Percentiles rank a stretch among this genome's conserved stretches.
These are phyloP conservation scores for Nemotelus nigrinus DNA, from an alignment of 2,888 invertebrate species.

Conservation along the genomic window DNA sequence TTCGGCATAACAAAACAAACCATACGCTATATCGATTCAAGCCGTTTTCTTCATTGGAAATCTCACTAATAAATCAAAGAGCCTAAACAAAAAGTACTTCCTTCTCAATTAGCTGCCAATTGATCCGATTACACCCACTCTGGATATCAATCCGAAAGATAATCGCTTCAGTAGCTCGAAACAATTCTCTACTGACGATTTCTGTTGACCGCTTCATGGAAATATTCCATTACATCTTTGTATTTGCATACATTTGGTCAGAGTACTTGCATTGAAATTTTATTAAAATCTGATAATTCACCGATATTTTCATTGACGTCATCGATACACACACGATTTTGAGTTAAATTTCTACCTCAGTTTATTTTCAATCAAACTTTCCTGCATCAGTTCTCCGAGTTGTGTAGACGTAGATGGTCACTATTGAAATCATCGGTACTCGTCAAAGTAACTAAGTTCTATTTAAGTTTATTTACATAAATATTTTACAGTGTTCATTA, in stretches of 20 bases:
- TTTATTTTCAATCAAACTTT: slow-evolving; percentile 17
- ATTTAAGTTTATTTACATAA: neutral
- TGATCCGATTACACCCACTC: slow-evolving; percentile 40
- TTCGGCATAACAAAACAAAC: too few species aligned
- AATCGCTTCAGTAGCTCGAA: neutral
- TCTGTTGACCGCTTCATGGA: too few species aligned
- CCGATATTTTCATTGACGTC: slow-evolving; percentile 41
- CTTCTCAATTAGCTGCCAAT: neutral
- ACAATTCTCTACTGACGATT: slow-evolving; percentile 5
- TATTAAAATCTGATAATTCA: slow-evolving; percentile 23
- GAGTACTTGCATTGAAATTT: slow-evolving; percentile 2
- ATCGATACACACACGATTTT: neutral
- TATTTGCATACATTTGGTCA: slow-evolving; percentile 21
- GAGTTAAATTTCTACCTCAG: slow-evolving; percentile 22
- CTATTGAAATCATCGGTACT: slow-evolving; percentile 23
- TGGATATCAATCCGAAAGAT: neutral
- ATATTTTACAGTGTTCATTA: too few species aligned
- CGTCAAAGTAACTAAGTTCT: slow-evolving; percentile 23
- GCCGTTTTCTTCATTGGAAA: too few species aligned
- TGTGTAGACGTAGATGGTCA: slow-evolving; percentile 39
- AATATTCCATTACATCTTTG: slow-evolving; percentile 5
- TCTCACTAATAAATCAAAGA: too few species aligned
- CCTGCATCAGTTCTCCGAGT: slow-evolving; percentile 33
- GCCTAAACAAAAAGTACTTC: neutral
- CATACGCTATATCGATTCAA: too few species aligned